Base-by-base conservation (phyloP, 2,113 vertebrate species). In the Plestiodon gilberti region DNA sequence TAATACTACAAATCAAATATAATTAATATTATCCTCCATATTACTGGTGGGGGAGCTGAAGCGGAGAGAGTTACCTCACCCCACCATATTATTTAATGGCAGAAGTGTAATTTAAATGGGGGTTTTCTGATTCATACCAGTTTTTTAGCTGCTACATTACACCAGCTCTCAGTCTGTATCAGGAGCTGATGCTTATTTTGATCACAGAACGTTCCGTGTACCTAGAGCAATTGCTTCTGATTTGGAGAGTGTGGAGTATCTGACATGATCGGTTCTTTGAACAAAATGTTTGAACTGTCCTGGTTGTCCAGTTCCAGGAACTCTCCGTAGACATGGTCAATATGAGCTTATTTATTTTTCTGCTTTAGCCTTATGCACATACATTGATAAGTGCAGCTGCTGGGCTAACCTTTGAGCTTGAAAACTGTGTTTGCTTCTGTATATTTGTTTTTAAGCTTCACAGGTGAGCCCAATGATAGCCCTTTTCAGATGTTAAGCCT, bases 221-320 rank as follows among this genome's bases (percentile, higher is more conserved):
- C 28, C 30, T 8, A n/a, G 30, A 33, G 15, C 9, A 15, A 2
- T n/a, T 55, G 67, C 28, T 52, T 80, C 33, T 8, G 13, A 18
- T 82, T 1, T 33, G 71, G 73, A 84, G 0, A 0, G 67, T 61
- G 55, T 2, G 1, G 80, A 87, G 28, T 0, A 0, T 7, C 84
- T 90, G 88, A 65, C 77, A 85, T 88, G 73, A 82, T 86, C 35
- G 28, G 30, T 82, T 43, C 17, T 79, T 85, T 57, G 5, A 89
- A 88, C 74, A 62, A 91, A 92, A 85, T 91, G 88, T 89, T 93
- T 93, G 88, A 89, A 11, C 76, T 90, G 81, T 2, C 1, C 5
- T 91, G 84, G 48, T 78, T n/a, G 57, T 25, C 84, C 76, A 71
- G 3, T 94, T 94, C 91, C 84, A 88, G 91, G 91, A 93, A 92